Evolutionary conservation across 2,888 invertebrate genomes (phyloP).

Genomic region (Tetramorium bicarinatum): DNA sequence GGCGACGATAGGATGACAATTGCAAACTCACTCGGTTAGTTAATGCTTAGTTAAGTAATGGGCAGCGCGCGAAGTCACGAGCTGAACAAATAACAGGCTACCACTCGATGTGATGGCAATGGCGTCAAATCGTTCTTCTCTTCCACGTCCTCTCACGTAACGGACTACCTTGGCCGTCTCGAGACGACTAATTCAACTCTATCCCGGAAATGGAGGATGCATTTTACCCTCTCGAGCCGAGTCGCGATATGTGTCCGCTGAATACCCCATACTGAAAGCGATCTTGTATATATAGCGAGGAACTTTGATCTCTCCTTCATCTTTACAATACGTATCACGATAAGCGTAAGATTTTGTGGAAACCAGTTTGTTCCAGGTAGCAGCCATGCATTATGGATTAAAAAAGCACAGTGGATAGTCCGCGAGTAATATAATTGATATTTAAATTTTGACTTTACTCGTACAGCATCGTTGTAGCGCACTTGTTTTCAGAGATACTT

Average conservation of each 20-base stretch:
- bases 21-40: constrained; percentile 75
- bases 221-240: constrained; percentile 15
- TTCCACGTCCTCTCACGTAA: constrained; percentile 64
- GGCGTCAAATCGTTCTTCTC: constrained; percentile 70
- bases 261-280: constrained; percentile 49
- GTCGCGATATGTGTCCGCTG: constrained; percentile 10
- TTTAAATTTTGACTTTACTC: constrained; percentile 50
- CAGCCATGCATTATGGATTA: constrained; percentile 21
- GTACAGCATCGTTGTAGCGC: not conserved
- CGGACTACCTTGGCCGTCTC: constrained; percentile 69
- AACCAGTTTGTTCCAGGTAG: constrained; percentile 61
- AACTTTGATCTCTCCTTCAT: constrained; percentile 60
- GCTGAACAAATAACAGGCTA: constrained; percentile 75
- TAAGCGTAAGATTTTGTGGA: constrained; percentile 31
- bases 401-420: constrained; percentile 56
- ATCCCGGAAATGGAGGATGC: constrained; percentile 58
- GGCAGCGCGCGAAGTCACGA: constrained; percentile 69
- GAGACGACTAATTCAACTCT: constrained; percentile 72
- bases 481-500: not conserved
- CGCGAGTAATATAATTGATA: constrained; percentile 58
- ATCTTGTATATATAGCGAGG: constrained; percentile 34
- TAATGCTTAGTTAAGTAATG: constrained; percentile 79
- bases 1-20: constrained; percentile 34
- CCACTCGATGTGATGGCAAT: constrained; percentile 65
- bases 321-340: constrained; percentile 50